Percentiles rank a stretch among this genome's conserved stretches.
Evolutionary conservation across 1,140 invertebrate species (phyloP).

Genomic region (Lepidurus packardi): DNA sequence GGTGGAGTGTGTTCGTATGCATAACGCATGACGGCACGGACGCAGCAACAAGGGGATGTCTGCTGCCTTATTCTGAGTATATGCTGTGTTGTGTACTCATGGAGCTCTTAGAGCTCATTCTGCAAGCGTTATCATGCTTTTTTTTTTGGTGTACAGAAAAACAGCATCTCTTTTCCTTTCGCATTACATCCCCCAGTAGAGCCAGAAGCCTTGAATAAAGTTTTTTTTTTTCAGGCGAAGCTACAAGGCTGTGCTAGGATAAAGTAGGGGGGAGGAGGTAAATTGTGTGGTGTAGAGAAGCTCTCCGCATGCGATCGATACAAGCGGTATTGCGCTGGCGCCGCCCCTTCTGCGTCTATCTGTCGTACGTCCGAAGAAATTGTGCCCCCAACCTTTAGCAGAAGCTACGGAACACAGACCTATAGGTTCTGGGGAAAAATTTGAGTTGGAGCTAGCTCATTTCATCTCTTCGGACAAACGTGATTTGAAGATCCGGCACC

Average conservation of each 20-base stretch:
- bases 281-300: constrained; percentile 12
- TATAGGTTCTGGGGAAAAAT: background rate
- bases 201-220: background rate
- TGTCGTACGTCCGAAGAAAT: background rate
- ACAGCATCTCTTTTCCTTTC: background rate
- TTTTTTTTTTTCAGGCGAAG: background rate
- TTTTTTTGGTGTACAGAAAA: background rate
- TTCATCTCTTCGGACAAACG: background rate
- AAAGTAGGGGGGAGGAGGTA: background rate
- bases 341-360: constrained; percentile 7
- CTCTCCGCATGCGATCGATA: constrained; percentile 2
- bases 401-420: background rate
- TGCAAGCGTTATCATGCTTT: background rate
- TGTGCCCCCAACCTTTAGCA: background rate
- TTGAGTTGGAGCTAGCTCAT: constrained; percentile 1
- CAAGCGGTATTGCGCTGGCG: constrained; percentile 8
- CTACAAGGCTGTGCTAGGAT: background rate
- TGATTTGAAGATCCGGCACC: background rate
- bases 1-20: background rate
- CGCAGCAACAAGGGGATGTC: background rate
- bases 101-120: background rate
- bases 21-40: background rate
- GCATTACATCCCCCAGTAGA: background rate
- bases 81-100: background rate
- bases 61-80: too few relatives aligned